These are phyloP conservation scores for Piscicola geometra DNA, from an alignment of 2,888 invertebrate species.

Conservation along the genomic window DNA sequence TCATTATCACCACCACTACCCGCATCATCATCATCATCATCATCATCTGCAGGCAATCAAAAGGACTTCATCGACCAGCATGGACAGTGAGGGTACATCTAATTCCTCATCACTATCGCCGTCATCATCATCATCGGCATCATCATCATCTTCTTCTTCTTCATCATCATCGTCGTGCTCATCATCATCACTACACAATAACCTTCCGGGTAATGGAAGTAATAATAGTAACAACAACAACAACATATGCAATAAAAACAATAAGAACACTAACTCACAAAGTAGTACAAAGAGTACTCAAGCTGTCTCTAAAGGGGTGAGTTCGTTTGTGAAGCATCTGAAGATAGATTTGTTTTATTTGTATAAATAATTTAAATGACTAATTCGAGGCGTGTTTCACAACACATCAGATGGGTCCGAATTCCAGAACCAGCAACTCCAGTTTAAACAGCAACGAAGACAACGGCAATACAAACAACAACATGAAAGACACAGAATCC, in stretches of 20 bases:
- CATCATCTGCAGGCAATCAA: slow-evolving; percentile 27
- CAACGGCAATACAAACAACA: slow-evolving; percentile 1
- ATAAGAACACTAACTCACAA: no score
- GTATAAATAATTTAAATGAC: no score
- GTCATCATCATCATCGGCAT: slow-evolving; percentile 12
- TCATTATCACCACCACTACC: no score
- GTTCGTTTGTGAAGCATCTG: no score
- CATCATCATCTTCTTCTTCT: slow-evolving; percentile 1
- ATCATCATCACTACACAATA: slow-evolving; percentile 17
- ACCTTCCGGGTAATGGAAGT: not conserved
- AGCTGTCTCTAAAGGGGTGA: not conserved
- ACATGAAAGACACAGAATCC: not conserved
- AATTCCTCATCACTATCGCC: not conserved
- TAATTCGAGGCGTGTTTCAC: no score
- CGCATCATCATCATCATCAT: no score
- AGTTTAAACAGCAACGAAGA: not conserved
- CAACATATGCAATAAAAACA: not conserved
- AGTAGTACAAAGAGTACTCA: not conserved
- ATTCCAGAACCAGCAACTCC: slow-evolving; percentile 14
- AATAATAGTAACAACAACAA: not conserved
- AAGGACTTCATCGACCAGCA: slow-evolving; percentile 28
- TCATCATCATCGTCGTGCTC: slow-evolving; percentile 2
- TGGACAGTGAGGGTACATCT: slow-evolving; percentile 28
- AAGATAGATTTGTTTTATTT: no score
- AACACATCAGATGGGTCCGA: no score